A percentile compares a stretch with the other conserved stretches of the same genome.
phyloP scores from a whole-genome alignment of 2,797 vertebrate species.

The Setipinna tenuifilis region DNA sequence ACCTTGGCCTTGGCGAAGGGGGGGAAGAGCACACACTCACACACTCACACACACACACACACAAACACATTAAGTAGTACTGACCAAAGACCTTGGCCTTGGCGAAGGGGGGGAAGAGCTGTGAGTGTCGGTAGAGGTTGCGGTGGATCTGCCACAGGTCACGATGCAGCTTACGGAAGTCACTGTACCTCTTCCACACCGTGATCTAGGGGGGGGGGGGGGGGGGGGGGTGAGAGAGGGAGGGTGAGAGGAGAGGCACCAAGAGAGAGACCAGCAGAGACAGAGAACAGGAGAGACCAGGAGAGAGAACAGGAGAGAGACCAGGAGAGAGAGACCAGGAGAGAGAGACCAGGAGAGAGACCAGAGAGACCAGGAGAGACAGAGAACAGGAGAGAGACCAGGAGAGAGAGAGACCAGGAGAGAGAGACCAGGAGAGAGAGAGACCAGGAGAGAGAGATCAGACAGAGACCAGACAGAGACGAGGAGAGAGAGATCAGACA shows the following conservation, averaged over 20 bases:
- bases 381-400: not conserved
- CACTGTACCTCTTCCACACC: slow-evolving; percentile 97
- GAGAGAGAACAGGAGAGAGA: too few species aligned
- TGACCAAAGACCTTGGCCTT: slow-evolving; percentile 98
- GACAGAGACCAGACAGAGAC: too few species aligned
- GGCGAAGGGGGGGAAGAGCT: slow-evolving; percentile 96
- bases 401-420: too few species aligned
- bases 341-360: not conserved
- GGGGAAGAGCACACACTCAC: not conserved
- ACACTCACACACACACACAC: slow-evolving; percentile 27
- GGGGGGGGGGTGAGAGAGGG: slow-evolving; percentile 30
- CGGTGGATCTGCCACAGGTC: slow-evolving; percentile 96
- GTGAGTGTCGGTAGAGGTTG: slow-evolving; percentile 88
- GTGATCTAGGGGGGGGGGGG: slow-evolving; percentile 81
- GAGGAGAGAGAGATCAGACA: too few species aligned
- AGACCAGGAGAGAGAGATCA: not conserved
- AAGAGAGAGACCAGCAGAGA: too few species aligned
- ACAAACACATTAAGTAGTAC: slow-evolving; percentile 51
- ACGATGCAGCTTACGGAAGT: slow-evolving; percentile 96
- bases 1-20: too few species aligned
- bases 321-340: not conserved
- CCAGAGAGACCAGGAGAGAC: too few species aligned
- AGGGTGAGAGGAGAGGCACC: slow-evolving; percentile 18
- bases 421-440: not conserved
- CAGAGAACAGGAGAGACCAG: too few species aligned